Evolutionary conservation across 2,113 vertebrate genomes (phyloP).

Genomic region (Paraplagusia blochii): DNA sequence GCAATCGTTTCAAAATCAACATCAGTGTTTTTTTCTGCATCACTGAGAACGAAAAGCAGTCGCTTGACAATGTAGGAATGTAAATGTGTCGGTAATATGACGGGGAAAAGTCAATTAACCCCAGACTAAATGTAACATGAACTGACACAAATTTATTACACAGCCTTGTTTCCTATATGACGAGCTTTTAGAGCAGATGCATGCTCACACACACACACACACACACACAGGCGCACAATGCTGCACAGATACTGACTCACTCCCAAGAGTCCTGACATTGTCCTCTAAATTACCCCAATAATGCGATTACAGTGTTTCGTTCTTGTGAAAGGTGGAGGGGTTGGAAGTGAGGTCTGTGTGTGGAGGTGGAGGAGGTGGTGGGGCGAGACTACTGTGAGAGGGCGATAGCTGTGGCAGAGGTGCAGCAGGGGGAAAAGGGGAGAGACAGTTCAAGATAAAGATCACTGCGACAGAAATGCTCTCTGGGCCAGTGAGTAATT

Average conservation of each 20-base stretch:
- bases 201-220: constrained; percentile 13
- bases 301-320: constrained; percentile 78
- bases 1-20: too few species aligned
- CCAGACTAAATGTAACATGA: not conserved
- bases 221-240: constrained; percentile 26
- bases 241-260: constrained; percentile 33
- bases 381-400: constrained; percentile 70
- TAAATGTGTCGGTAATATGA: too few species aligned
- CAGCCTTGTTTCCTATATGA: not conserved
- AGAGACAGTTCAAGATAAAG: constrained; percentile 76
- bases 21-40: too few species aligned
- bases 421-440: constrained; percentile 45
- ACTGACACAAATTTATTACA: not conserved
- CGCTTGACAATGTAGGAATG: too few species aligned
- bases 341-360: not conserved
- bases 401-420: constrained; percentile 68
- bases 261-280: constrained; percentile 70
- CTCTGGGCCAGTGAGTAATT: constrained; percentile 74
- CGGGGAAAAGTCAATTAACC: too few species aligned
- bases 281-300: constrained; percentile 82
- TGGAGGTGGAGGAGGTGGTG: not conserved
- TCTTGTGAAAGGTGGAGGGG: constrained; percentile 52
- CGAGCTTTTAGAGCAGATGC: constrained; percentile 2
- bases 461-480: constrained; percentile 71
- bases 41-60: too few species aligned